Evolutionary conservation across 1,140 invertebrate species (phyloP).

Genomic region (Asbolus verrucosus): DNA sequence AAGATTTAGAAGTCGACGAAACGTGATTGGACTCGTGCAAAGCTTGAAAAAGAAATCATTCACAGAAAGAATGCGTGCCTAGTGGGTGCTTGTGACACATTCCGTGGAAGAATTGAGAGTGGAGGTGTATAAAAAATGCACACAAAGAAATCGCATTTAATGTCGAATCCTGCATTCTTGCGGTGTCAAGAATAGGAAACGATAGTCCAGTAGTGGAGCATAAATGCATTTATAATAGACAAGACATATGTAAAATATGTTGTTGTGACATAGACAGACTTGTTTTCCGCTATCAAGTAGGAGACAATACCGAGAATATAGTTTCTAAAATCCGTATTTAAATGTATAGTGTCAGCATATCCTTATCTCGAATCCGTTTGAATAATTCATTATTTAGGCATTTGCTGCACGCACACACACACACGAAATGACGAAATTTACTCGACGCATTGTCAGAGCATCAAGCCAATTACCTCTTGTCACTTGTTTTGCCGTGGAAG

Average conservation of each 20-base stretch:
- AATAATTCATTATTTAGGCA: slow-evolving; percentile 36
- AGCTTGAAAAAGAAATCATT: too few species aligned
- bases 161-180: too few species aligned
- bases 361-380: slow-evolving; percentile 29
- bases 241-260: slow-evolving; percentile 43
- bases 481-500: background rate
- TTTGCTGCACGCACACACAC: slow-evolving; percentile 17
- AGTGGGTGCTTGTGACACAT: too few species aligned
- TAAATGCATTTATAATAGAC: slow-evolving; percentile 38
- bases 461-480: slow-evolving; percentile 24
- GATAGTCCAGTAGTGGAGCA: slow-evolving; percentile 16
- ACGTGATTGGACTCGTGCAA: too few species aligned
- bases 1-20: too few species aligned
- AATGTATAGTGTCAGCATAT: slow-evolving; percentile 35
- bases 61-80: too few species aligned
- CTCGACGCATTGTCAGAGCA: background rate
- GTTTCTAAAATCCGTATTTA: slow-evolving; percentile 42
- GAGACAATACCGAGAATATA: slow-evolving; percentile 42
- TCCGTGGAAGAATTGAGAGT: too few species aligned
- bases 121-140: too few species aligned
- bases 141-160: too few species aligned
- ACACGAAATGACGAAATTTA: background rate
- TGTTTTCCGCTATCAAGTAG: slow-evolving; percentile 38
- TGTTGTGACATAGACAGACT: slow-evolving; percentile 42
- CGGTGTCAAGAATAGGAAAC: too few species aligned